These are phyloP conservation scores for Sesamia nonagrioides DNA, from an alignment of 1,140 invertebrate species.

Conservation along the genomic window DNA sequence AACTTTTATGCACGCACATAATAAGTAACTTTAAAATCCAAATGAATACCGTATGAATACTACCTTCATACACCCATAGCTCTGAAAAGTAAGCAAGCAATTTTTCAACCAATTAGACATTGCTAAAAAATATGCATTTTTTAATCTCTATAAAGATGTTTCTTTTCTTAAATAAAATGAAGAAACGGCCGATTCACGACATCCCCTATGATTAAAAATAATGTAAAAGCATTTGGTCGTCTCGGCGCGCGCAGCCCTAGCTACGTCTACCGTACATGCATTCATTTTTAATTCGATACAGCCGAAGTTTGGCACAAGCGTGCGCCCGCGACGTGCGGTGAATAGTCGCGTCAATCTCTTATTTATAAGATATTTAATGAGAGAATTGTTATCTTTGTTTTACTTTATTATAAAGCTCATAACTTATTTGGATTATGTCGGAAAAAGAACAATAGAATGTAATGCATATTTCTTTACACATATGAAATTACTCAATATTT, in stretches of 20 bases:
- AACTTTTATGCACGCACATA: too few relatives aligned
- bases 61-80: too few relatives aligned
- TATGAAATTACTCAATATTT: too few relatives aligned
- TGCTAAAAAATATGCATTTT: too few relatives aligned
- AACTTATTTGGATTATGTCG: not conserved
- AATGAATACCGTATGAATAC: too few relatives aligned
- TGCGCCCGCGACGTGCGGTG: conserved; percentile 73
- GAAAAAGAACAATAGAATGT: not conserved
- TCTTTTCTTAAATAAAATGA: not conserved
- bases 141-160: too few relatives aligned
- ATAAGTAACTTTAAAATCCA: too few relatives aligned
- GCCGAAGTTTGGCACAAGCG: conserved; percentile 76
- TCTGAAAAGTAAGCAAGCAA: too few relatives aligned
- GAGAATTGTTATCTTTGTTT: not conserved
- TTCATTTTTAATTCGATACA: conserved; percentile 81
- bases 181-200: not conserved
- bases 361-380: conserved; percentile 23
- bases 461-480: too few relatives aligned
- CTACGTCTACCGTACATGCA: conserved; percentile 58
- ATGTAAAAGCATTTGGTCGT: not conserved
- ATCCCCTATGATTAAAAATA: not conserved
- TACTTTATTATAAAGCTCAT: not conserved
- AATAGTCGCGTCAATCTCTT: conserved; percentile 64
- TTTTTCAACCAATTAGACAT: too few relatives aligned
- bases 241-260: conserved; percentile 61